Evolutionary conservation across 2,113 vertebrate species (phyloP), one percentile per base, ranked within the genome.

Genomic region (Sturnus vulgaris): DNA sequence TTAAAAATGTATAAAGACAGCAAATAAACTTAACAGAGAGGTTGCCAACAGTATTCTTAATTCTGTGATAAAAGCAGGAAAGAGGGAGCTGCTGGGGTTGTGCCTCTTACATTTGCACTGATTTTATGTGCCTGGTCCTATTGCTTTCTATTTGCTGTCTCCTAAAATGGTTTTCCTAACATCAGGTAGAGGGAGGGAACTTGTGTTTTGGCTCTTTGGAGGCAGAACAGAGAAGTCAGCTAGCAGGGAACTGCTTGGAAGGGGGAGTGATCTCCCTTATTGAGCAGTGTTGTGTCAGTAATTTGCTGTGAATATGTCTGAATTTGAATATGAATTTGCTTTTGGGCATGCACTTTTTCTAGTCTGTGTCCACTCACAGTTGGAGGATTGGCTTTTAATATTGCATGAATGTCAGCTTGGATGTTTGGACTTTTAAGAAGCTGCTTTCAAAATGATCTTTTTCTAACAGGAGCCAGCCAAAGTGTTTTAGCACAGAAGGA

Each of bases 1-100:
- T 84, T 71, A 81, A 94, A 92, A 95, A 77, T 82, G 39, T 80
- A 92, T 66, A 82, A 93, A 89, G 82, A 39, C 55, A 83, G 42
- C 1, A 1, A 70, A 70, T 92, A 95, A 91, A 53, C 66, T 40
- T 56, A 52, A 47, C 35, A 77, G 80, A 82, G 59, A 75, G 13
- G 37, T 81, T 6, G 1, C 12, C 50, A 60, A 23, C 35, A 30
- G 12, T 53, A 9, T 78, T 90, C 64, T 53, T 75, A 82, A 82
- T 87, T 80, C 33, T 2, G 2, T 86, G 57, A n/a, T 61, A 59
- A 84, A 79, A 57, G 89, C 44, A 82, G 30, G 69, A 64, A 77
- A 40, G 47, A 55, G 16, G 30, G 42, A 82, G 16, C 35, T 89
- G 33, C 71, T 92, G 59, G 46, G 55, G 33, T 73, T 55, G 42